A percentile compares a stretch with the other conserved stretches of the same genome.
phyloP scores from a whole-genome alignment of 2,113 vertebrate species.

The Salminus brasiliensis region DNA sequence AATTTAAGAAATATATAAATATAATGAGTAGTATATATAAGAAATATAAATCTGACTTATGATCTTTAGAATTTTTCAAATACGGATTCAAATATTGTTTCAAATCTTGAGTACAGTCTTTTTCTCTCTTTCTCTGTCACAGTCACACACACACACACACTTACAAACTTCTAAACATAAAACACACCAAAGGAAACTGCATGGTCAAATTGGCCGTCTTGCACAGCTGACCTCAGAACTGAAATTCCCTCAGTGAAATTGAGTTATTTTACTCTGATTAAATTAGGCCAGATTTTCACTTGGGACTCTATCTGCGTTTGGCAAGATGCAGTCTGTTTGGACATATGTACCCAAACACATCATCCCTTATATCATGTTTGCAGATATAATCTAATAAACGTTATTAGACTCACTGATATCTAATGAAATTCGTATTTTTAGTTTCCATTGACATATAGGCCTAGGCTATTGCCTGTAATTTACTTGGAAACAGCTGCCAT shows the following conservation, averaged over 20 bases:
- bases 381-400: constrained; percentile 15
- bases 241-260: constrained; percentile 29
- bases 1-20: no score
- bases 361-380: neutral
- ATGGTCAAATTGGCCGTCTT: neutral
- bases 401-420: neutral
- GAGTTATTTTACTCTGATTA: constrained; percentile 19
- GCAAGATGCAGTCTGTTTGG: neutral
- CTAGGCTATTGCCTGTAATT: no score
- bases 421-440: constrained; percentile 13
- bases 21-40: no score
- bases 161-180: neutral
- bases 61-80: no score
- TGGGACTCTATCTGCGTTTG: neutral
- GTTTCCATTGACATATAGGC: neutral
- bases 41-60: no score
- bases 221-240: constrained; percentile 17
- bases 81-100: neutral
- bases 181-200: neutral
- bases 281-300: neutral
- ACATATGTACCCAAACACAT: neutral
- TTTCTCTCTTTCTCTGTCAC: neutral
- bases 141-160: neutral
- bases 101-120: neutral
- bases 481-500: neutral